Base-by-base conservation (phyloP, 2,888 invertebrate genomes). In the Leptinotarsa peninsularis region DNA sequence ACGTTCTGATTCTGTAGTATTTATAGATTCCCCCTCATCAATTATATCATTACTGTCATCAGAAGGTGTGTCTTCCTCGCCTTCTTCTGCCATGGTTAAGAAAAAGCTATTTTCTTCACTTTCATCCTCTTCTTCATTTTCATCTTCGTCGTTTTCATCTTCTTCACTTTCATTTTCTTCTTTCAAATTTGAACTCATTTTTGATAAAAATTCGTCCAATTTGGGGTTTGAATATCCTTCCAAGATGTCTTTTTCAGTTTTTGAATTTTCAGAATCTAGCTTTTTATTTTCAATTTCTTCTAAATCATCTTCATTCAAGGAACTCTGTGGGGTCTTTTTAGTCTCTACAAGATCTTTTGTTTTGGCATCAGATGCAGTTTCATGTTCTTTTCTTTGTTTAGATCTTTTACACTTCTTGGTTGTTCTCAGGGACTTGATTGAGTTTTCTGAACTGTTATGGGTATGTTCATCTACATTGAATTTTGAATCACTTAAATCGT, bases 11-110 rank as follows among this genome's bases (percentile, higher is more conserved):
- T 84, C 84, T 0, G 83, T 81, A 70, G 81, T 84, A 66, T 86
- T 82, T 50, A 88, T 81, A 5, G 87, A 86, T 82, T 88, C 88
- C 18, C 88, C 88, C 74, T 84, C 83, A 78, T 86, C 87, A 4
- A 84, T 77, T 43, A 88, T 87, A 56, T 86, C 85, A 77, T 88
- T 88, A 72, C 87, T 87, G 43, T 82, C 86, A 80, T 87, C 86
- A 52, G 86, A 86, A 15, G 87, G 86, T 4, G 86, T 87, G 70
- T 87, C 87, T 81, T 88, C 88, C 79, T 87, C 86, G 18, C 85
- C 87, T 84, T 88, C 88, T 73, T 84, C 85, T 17, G 87, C 88
- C 82, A 84, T 83, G 71, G 84, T 84, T 76, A 83, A 84, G 13
- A 87, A 67, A 72, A 82, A 83, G 15, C 73, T 79, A 63, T 80